These are phyloP conservation scores for Eulemur macaco DNA, from an alignment of 2,113 vertebrate species.

Conservation along the genomic window DNA sequence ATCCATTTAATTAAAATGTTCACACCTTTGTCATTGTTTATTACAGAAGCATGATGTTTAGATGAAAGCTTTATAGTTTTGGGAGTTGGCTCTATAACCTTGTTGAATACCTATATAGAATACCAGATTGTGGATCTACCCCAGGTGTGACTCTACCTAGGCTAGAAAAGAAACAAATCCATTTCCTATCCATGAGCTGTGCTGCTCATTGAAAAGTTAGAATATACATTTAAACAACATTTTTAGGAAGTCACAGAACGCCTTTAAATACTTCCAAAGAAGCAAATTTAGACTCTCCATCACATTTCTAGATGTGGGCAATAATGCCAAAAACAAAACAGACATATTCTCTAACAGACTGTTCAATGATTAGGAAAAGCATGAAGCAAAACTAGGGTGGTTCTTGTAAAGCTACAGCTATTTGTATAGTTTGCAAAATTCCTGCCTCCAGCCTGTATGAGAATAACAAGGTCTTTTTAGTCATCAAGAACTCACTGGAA, in stretches of 20 bases:
- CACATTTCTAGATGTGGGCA: not conserved
- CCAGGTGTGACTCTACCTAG: no score
- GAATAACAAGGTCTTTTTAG: conserved; percentile 62
- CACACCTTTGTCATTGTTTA: not conserved
- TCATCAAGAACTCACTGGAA: not conserved
- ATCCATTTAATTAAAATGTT: conserved; percentile 54
- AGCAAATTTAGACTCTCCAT: not conserved
- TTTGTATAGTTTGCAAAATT: conserved; percentile 55
- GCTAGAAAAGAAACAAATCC: not conserved
- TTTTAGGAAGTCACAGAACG: not conserved
- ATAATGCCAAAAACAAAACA: not conserved
- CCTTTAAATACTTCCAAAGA: not conserved
- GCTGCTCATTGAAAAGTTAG: not conserved
- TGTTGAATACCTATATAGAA: not conserved
- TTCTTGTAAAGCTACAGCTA: not conserved
- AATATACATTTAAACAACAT: not conserved
- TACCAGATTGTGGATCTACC: not conserved
- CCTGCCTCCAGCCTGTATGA: conserved; percentile 43
- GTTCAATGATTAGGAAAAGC: not conserved
- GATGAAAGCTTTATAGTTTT: not conserved
- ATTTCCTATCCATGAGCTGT: not conserved
- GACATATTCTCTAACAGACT: not conserved
- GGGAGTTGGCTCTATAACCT: not conserved
- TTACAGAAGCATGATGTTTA: not conserved
- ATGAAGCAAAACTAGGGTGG: not conserved